Evolutionary conservation across 2,888 invertebrate genomes (phyloP).

Genomic region (Clanis bilineata): DNA sequence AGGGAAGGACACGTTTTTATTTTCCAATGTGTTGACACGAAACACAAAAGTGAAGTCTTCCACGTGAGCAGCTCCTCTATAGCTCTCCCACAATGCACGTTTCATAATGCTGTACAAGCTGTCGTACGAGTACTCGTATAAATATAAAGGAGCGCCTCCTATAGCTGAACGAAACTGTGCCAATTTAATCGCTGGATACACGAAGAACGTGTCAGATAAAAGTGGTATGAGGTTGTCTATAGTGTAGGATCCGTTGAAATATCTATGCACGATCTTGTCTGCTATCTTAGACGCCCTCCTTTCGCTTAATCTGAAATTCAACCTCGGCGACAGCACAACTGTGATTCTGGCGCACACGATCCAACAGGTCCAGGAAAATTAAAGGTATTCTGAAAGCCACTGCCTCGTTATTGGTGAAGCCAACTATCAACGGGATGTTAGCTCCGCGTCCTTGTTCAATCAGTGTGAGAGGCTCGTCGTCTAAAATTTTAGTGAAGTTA

Average conservation of each 20-base stretch:
- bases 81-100: conserved; percentile 28
- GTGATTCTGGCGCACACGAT: conserved; percentile 22
- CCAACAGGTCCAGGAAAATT: conserved; percentile 18
- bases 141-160: conserved; percentile 53
- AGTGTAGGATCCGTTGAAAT: conserved; percentile 26
- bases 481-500: conserved; percentile 30
- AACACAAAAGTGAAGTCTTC: conserved; percentile 73
- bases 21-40: conserved; percentile 21
- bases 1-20: conserved; percentile 24
- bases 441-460: conserved; percentile 29
- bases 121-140: conserved; percentile 68
- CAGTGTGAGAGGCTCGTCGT: conserved; percentile 31
- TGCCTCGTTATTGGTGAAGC: conserved; percentile 23
- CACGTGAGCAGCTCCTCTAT: conserved; percentile 58
- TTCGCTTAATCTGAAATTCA: conserved; percentile 18
- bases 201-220: conserved; percentile 28
- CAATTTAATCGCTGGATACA: conserved; percentile 31
- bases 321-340: conserved; percentile 20
- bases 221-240: conserved; percentile 25
- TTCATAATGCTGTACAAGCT: conserved; percentile 63
- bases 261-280: conserved; percentile 20
- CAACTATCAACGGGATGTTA: conserved; percentile 30
- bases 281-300: conserved; percentile 14
- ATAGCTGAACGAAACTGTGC: conserved; percentile 23
- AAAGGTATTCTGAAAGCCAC: conserved; percentile 21